Evolutionary conservation across 1,140 invertebrate genomes (phyloP), one percentile per base, ranked within the genome.

Genomic region (Anagrus nilaparvatae): DNA sequence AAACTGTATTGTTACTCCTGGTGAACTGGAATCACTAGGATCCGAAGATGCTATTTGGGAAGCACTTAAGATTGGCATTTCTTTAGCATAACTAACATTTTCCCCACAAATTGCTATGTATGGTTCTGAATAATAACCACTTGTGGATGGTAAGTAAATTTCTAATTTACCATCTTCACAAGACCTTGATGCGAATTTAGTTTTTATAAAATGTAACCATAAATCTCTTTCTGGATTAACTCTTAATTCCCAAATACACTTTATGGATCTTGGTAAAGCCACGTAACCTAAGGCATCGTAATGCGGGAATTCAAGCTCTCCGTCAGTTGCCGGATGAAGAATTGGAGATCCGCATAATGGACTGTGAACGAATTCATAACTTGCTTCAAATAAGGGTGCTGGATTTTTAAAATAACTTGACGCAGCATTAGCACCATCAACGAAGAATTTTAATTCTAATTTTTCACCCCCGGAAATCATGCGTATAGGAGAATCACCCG

Each of bases 161-260:
- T 88, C 84, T n/a, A 90, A 74, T 44, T 84, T 81, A 3, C 84
- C 85, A 54, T 87, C 84, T 30, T 85, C 81, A 56, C 87, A 90
- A 31, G 80, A 79, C 25, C 83, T 74, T 0, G 77, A 78, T 0
- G 81, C 77, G 55, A 91, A 91, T 46, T 85, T 82, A 9, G 87
- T 82, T 47, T 87, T 83, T 51, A 90, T 87, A 54, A 90, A 81
- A 54, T 88, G 84, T 2, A 92, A 59, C 81, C 82, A 89, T 5
- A 91, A 71, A 62, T 91, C 86, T 29, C 84, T 67, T 25, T 87
- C 83, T 35, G 76, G 73, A 44, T 82, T 83, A 3, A 89, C 84
- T 42, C 78, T 75, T 19, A 91, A 67, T 54, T 91, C 86, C 87
- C 87, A 91, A 38, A 91, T 85, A 56, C 87, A 92, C 50, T 84